Evolutionary conservation across 2,113 vertebrate species (phyloP).

Genomic region (Vidua macroura): DNA sequence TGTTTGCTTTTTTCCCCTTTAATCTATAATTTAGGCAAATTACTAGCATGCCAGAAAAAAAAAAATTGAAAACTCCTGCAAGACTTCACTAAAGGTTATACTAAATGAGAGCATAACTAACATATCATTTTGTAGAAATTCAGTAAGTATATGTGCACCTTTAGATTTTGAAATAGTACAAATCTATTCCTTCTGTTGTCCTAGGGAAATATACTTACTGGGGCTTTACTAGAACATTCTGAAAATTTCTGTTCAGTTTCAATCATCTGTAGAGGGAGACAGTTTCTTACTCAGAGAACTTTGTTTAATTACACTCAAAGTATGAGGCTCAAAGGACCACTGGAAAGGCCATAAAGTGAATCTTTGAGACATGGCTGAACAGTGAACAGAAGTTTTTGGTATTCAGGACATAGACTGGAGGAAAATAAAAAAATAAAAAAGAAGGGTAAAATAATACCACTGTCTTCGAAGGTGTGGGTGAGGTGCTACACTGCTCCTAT

Average conservation of each 20-base stretch:
- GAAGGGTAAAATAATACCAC: accelerated
- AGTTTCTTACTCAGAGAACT: neutral
- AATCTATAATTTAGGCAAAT: neutral
- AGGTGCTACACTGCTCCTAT: neutral
- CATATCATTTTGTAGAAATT: neutral
- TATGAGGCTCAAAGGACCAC: neutral
- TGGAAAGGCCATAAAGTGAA: neutral
- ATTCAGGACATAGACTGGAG: neutral
- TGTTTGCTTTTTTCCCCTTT: neutral
- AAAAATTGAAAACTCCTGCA: neutral
- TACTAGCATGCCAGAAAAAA: neutral
- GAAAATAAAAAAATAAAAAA: neutral
- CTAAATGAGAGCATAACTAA: neutral
- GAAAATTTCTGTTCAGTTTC: neutral
- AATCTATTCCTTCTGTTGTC: neutral
- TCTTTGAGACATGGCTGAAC: neutral
- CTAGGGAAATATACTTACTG: neutral
- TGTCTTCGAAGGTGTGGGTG: neutral
- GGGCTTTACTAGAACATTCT: neutral
- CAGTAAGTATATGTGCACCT: neutral
- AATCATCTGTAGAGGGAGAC: neutral
- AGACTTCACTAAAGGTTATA: neutral
- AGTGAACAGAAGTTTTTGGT: neutral
- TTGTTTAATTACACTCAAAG: neutral
- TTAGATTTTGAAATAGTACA: neutral